A percentile compares a stretch with the other conserved stretches of the same genome.
These are phyloP conservation scores for Rhombomys opimus DNA, from an alignment of 2,113 vertebrate species.

Conservation along the genomic window DNA sequence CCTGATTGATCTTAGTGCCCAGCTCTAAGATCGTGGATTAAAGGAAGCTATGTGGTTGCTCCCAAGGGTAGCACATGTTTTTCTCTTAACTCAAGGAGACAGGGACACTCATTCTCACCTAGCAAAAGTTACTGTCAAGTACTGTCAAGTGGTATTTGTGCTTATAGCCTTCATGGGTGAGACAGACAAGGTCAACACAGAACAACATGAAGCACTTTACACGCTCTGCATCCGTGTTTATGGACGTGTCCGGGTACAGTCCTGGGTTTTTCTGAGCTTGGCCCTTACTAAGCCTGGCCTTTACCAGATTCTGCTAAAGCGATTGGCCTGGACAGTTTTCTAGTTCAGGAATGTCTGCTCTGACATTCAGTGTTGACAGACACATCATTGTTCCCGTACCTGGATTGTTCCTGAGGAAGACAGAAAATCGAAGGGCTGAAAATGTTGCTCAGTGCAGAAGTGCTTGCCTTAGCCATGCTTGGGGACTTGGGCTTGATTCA, in stretches of 20 bases:
- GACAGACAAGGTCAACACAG: constrained; percentile 4
- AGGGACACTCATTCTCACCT: constrained; percentile 71
- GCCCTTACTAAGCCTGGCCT: background rate
- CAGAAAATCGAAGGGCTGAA: background rate
- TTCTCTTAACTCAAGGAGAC: background rate
- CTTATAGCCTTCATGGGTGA: constrained; percentile 80
- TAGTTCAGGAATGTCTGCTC: background rate
- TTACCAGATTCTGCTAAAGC: background rate
- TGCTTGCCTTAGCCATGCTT: background rate
- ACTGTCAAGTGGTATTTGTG: constrained; percentile 75
- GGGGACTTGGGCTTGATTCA: background rate
- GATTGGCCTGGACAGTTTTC: background rate
- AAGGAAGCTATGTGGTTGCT: background rate
- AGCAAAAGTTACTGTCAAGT: constrained; percentile 73
- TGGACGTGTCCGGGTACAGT: background rate
- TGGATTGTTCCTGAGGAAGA: constrained; percentile 50
- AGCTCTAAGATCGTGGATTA: background rate
- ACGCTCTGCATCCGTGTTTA: background rate
- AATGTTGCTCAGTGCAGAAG: background rate
- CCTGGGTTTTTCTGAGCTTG: background rate
- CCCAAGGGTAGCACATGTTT: background rate
- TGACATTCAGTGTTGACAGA: background rate
- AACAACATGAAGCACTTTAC: background rate
- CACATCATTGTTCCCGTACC: constrained; percentile 23
- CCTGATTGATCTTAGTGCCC: background rate